Evolutionary conservation across 2,888 invertebrate species (phyloP), one percentile per base, ranked within the genome.

Genomic region (Bellardia pandia): DNA sequence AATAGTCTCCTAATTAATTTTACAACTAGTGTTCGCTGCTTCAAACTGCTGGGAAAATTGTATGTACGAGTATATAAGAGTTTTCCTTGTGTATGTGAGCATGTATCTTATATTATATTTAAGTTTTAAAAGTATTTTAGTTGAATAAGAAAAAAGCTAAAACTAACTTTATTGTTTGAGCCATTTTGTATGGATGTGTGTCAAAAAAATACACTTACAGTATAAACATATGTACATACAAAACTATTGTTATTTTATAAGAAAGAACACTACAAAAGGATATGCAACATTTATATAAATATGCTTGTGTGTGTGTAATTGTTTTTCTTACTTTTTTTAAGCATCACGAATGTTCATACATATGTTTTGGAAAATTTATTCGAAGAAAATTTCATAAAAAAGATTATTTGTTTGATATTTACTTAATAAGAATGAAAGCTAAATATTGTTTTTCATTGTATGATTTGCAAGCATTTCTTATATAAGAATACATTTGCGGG

Each of bases 101-200:
- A 14, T 45, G 7, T 45, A 9, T 45, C 45, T 45, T 9, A 53
- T 37, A 53, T n/a, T 51, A 23, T 53, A 16, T 23, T 53, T 8
- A 69, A 79, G 37, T 53, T 79, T 77, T n/a, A 5, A 56, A 72
- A 83, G 66, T 74, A 66, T 66, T 66, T 72, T 48, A 53, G 66
- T 60, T 68, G 42, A 79, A 40, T 85, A 66, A 74, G 78, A 78
- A 74, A 42, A 42, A 84, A 66, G 30, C 14, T 66, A 23, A 37
- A 62, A 75, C 7, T 42, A 77, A 68, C 13, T 78, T 69, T 60
- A 37, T 78, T 78, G 45, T 58, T 78, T 69, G n/a, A 33, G 23
- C 16, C 33, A 48, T 33, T 58, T 58, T 13, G 6, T 48, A 8
- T 30, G 16, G 30, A 66, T 66, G n/a, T 45, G n/a, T 77, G 56